Evolutionary conservation across 1,140 invertebrate species (phyloP).

Genomic region (Bombus haemorrhoidalis): DNA sequence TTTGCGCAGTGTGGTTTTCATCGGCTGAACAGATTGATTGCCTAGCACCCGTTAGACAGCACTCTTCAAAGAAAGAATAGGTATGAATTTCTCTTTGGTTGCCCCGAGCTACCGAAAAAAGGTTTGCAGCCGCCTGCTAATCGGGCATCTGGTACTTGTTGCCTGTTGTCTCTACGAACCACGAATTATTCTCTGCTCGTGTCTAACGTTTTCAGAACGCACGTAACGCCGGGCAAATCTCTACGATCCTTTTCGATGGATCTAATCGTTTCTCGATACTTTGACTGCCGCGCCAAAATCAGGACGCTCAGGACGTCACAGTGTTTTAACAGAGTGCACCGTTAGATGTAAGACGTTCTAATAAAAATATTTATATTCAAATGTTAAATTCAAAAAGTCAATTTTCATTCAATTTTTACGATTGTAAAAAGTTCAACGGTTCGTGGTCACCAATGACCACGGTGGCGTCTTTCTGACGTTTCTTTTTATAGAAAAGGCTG

Average conservation of each 20-base stretch:
- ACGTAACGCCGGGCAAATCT: background rate
- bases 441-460: too few species aligned
- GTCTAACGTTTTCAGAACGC: background rate
- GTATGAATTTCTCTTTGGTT: background rate
- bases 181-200: background rate
- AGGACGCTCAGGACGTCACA: too few species aligned
- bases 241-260: background rate
- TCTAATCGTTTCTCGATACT: too few species aligned
- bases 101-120: conserved; percentile 35
- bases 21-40: background rate
- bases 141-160: background rate
- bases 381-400: too few species aligned
- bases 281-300: too few species aligned
- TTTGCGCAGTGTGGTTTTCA: background rate
- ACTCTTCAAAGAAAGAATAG: background rate
- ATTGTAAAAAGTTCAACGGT: too few species aligned
- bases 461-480: too few species aligned
- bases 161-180: background rate
- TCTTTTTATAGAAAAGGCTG: too few species aligned
- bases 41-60: background rate
- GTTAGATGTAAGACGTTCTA: too few species aligned
- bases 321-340: too few species aligned
- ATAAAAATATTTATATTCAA: too few species aligned
- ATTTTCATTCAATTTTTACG: too few species aligned
- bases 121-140: conserved; percentile 43